Evolutionary conservation across 2,113 vertebrate species (phyloP).

Genomic region (Chionis minor): DNA sequence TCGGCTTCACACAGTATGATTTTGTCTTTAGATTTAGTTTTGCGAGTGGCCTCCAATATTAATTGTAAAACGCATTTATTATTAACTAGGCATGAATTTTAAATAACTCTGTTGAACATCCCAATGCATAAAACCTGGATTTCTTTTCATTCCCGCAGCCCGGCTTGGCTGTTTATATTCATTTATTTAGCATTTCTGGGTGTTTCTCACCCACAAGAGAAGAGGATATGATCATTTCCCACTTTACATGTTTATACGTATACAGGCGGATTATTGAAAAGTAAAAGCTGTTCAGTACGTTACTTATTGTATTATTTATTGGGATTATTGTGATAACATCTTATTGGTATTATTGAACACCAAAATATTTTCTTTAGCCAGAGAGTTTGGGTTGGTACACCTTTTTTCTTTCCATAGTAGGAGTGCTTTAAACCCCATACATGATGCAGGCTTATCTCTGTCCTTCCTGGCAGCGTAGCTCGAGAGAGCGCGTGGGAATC

Average conservation of each 20-base stretch:
- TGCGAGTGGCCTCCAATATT: neutral
- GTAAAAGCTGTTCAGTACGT: neutral
- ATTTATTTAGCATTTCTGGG: neutral
- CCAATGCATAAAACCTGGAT: neutral
- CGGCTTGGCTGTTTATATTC: neutral
- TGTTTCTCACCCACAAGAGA: neutral
- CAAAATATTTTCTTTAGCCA: neutral
- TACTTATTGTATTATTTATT: neutral
- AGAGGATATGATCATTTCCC: neutral
- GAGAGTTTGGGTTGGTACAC: neutral
- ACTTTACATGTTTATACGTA: neutral
- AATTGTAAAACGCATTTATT: slow-evolving; percentile 36
- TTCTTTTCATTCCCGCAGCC: neutral
- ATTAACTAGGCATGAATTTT: slow-evolving; percentile 52
- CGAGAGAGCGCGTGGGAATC: neutral
- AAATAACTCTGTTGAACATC: neutral
- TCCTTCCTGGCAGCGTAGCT: neutral
- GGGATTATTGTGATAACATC: neutral
- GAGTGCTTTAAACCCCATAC: neutral
- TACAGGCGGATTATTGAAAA: neutral
- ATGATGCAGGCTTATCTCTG: neutral
- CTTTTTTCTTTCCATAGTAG: neutral
- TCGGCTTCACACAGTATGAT: neutral
- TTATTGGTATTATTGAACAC: neutral
- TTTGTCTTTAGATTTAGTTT: neutral